Conservation (phyloP, 2,797 vertebrate genomes). For the Australoheros facetus region DNA sequence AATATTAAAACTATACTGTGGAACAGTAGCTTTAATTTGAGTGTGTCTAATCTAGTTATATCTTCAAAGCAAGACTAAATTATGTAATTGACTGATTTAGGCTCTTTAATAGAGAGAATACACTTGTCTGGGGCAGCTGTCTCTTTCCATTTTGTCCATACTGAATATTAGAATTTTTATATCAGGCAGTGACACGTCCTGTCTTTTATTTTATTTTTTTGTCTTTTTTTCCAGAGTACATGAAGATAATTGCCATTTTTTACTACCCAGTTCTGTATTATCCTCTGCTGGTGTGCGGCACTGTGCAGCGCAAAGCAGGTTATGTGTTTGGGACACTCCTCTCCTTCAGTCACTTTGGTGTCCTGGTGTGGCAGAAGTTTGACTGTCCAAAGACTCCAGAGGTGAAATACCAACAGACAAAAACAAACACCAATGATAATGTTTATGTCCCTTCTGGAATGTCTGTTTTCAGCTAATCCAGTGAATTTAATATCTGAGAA, state of each 20-base stretch:
- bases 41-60: no score
- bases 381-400: conserved; percentile 91
- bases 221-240: conserved; percentile 80
- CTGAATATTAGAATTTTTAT: background rate
- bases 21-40: no score
- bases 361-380: conserved; percentile 90
- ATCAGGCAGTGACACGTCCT: background rate
- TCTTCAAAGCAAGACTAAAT: no score
- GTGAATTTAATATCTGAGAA: background rate
- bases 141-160: background rate
- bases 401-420: conserved; percentile 70
- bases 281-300: conserved; percentile 88
- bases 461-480: no score
- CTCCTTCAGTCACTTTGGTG: conserved; percentile 87
- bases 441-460: no score
- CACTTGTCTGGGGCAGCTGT: background rate
- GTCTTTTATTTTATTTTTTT: no score
- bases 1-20: no score
- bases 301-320: conserved; percentile 74
- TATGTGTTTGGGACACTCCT: conserved; percentile 85
- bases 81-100: no score
- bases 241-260: conserved; percentile 90
- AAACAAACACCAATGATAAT: background rate
- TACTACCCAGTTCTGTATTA: conserved; percentile 93
- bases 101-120: no score